These are phyloP conservation scores for Kuschelorhynchus macadamiae DNA, from an alignment of 2,888 invertebrate genomes.

Conservation along the genomic window DNA sequence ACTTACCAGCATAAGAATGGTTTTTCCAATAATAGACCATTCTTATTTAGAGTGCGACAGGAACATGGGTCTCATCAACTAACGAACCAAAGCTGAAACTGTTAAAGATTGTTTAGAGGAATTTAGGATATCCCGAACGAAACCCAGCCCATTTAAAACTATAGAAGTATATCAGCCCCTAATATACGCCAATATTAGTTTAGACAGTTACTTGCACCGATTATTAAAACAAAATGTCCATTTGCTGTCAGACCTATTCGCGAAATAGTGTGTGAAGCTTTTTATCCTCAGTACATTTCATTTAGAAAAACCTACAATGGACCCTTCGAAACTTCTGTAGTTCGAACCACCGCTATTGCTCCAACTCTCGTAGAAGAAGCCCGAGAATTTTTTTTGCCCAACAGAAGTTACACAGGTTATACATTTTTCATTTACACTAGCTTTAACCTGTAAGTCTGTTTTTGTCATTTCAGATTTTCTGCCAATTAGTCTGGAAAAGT, in stretches of 20 bases:
- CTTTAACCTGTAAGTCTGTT: too few relatives aligned
- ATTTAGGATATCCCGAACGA: constrained; percentile 22
- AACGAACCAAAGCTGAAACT: constrained; percentile 25
- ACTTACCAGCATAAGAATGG: constrained; percentile 24
- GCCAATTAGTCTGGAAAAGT: too few relatives aligned
- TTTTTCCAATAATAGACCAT: constrained; percentile 23
- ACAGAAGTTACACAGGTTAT: too few relatives aligned
- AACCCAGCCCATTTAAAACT: constrained; percentile 19
- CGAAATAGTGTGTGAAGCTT: constrained; percentile 19
- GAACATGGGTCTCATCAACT: constrained; percentile 32
- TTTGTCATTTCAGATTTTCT: too few relatives aligned
- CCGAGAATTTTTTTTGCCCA: too few relatives aligned
- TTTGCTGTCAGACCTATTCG: constrained; percentile 25
- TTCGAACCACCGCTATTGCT: constrained; percentile 4
- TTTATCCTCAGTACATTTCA: constrained; percentile 12
- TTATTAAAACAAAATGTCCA: constrained; percentile 28
- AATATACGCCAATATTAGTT: constrained; percentile 30
- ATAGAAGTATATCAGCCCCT: constrained; percentile 30
- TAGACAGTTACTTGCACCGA: constrained; percentile 12
- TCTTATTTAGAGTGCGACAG: constrained; percentile 31
- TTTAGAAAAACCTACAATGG: constrained; percentile 15
- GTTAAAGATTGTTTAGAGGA: constrained; percentile 21
- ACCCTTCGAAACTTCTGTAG: constrained; percentile 17
- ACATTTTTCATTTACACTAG: too few relatives aligned
- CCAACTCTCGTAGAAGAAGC: too few relatives aligned